Conservation (phyloP, 2,113 vertebrate species). For the Lepus americanus region DNA sequence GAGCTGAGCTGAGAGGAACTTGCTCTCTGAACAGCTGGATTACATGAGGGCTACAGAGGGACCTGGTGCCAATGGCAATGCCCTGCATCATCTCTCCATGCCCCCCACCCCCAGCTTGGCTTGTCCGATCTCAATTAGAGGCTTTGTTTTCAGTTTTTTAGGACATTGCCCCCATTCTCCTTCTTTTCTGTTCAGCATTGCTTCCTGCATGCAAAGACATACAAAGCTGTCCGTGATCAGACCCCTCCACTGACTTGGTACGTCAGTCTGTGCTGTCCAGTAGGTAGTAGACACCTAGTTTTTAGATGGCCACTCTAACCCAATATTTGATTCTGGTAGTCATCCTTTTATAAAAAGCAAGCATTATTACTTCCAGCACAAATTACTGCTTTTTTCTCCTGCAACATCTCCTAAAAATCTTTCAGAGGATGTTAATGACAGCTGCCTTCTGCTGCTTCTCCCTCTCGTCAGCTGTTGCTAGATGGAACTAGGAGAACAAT, state of each 20-base stretch:
- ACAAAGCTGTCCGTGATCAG: not conserved
- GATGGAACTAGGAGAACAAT: constrained; percentile 37
- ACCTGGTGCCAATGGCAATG: no score
- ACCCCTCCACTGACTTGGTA: not conserved
- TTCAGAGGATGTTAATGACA: not conserved
- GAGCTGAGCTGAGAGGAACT: not conserved
- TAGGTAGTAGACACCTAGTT: not conserved
- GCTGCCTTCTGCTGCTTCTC: constrained; percentile 34
- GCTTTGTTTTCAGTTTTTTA: constrained; percentile 14
- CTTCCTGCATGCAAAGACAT: not conserved
- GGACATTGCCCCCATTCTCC: not conserved
- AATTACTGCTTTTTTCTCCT: constrained; percentile 14
- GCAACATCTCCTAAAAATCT: not conserved
- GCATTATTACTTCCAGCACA: not conserved
- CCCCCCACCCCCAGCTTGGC: not conserved
- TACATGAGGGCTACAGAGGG: not conserved
- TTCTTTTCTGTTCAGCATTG: not conserved
- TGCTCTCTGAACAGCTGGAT: not conserved
- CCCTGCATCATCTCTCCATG: not conserved
- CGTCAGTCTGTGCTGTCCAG: not conserved
- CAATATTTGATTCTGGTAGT: constrained; percentile 48
- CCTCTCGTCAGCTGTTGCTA: not conserved
- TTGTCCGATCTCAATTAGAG: not conserved
- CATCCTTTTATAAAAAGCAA: not conserved
- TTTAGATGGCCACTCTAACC: not conserved